Evolutionary conservation across 2,113 vertebrate genomes (phyloP), one percentile per base, ranked within the genome.

Genomic region (Percopsis transmontana): DNA sequence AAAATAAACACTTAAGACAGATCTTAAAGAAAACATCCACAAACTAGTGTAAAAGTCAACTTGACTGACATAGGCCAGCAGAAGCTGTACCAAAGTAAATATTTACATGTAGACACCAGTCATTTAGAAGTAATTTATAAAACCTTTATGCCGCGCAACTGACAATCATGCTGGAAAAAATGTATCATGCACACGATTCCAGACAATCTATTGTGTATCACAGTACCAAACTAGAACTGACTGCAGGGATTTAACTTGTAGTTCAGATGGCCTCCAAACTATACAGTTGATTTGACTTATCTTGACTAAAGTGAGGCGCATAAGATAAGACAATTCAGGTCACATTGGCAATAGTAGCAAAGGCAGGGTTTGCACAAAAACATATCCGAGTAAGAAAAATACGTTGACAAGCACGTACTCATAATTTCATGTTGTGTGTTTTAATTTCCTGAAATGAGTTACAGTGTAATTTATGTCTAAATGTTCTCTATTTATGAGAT

Each of bases 11-110:
- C 2, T 3, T 60, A 41, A 55, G 76, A 58, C 33, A 20, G 58
- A 77, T 72, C 67, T 39, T 11, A 64, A 65, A 48, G 58, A 58
- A 70, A 82, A 80, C 53, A 68, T n/a, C 18, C 21, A 53, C 47
- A 27, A 16, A 56, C 74, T 58, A 62, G 19, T 52, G 55, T 42
- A 39, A 40, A 56, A 5, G 62, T 75, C 63, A 33, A n/a, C 39
- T 1, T 59, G 66, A 66, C n/a, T 53, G 72, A 74, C 56, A 27
- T 2, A 23, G 21, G 51, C 54, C 70, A 78, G 70, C 59, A 76
- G n/a, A 15, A n/a, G 0, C 2, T 40, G 48, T 39, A 60, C 57
- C 55, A 79, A 67, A 57, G 72, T 54, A 76, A 79, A 72, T 63
- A 74, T 0, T 5, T 1, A 56, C 20, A 14, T 57, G 13, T 20